Percentiles rank a stretch among this genome's conserved stretches.
phyloP scores from a whole-genome alignment of 1,140 invertebrate species.

The Pantala flavescens region DNA sequence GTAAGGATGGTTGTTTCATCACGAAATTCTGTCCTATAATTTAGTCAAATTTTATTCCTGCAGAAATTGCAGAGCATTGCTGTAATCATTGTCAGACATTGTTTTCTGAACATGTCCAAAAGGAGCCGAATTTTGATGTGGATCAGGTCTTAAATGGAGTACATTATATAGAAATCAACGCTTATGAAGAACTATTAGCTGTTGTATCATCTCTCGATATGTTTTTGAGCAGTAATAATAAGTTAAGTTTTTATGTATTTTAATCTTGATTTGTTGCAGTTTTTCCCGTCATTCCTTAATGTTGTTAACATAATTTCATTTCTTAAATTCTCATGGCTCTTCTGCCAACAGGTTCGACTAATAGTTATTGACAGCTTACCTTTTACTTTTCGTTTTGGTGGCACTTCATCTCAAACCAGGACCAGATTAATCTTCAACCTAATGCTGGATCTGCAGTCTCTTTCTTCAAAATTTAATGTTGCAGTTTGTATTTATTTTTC shows the following conservation, averaged over 20 bases:
- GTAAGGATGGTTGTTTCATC: too few species aligned
- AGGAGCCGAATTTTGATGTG: too few species aligned
- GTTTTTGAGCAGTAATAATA: conserved; percentile 20
- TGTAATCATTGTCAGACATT: conserved; percentile 17
- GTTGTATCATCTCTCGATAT: conserved; percentile 16
- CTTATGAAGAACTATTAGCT: conserved; percentile 19
- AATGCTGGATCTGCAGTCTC: background rate
- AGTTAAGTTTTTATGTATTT: conserved; percentile 15
- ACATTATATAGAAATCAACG: conserved; percentile 19
- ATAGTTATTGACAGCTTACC: background rate
- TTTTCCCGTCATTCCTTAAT: background rate
- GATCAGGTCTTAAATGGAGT: conserved; percentile 12
- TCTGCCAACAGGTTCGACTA: background rate
- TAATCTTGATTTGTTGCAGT: background rate
- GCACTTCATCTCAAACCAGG: background rate
- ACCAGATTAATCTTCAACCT: background rate
- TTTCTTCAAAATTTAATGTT: background rate
- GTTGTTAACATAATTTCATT: background rate
- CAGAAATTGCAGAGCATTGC: conserved; percentile 21
- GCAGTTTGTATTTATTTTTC: background rate
- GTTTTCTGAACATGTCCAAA: too few species aligned
- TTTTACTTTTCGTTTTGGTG: background rate
- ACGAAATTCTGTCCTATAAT: too few species aligned
- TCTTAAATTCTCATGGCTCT: background rate
- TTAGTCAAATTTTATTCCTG: background rate